Percentiles rank a stretch among this genome's conserved stretches.
These are phyloP conservation scores for Contarinia nasturtii DNA, from an alignment of 1,140 invertebrate genomes.

Conservation along the genomic window DNA sequence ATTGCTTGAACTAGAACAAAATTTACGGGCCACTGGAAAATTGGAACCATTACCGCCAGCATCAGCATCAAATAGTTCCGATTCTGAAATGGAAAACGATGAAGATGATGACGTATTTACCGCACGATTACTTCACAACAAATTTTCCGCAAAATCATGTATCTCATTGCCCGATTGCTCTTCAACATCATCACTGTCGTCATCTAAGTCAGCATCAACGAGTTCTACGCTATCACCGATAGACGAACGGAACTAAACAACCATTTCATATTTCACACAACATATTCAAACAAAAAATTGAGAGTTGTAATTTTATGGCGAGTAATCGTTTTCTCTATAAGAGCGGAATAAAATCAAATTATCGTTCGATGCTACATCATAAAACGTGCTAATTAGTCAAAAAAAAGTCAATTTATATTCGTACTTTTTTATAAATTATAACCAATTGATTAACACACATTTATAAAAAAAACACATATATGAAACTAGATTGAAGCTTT, in stretches of 20 bases:
- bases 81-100: slow-evolving; percentile 2
- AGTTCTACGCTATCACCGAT: background rate
- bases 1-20: slow-evolving; percentile 70
- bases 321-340: too few relatives aligned
- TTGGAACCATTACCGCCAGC: slow-evolving; percentile 11
- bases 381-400: too few relatives aligned
- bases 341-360: too few relatives aligned
- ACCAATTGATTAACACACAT: too few relatives aligned
- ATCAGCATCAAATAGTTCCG: slow-evolving; percentile 3
- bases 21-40: slow-evolving; percentile 30
- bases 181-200: background rate
- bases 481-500: too few relatives aligned
- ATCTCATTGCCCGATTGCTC: background rate
- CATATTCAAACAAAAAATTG: background rate
- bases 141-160: background rate
- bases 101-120: slow-evolving; percentile 1
- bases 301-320: background rate
- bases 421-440: too few relatives aligned
- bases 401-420: too few relatives aligned
- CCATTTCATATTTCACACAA: background rate
- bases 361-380: too few relatives aligned
- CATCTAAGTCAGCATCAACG: background rate
- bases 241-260: background rate
- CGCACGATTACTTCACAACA: background rate
- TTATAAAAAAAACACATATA: too few relatives aligned